A percentile compares a stretch with the other conserved stretches of the same genome.
phyloP scores from a whole-genome alignment of 2,113 vertebrate species.

The Australoheros scitulus region DNA sequence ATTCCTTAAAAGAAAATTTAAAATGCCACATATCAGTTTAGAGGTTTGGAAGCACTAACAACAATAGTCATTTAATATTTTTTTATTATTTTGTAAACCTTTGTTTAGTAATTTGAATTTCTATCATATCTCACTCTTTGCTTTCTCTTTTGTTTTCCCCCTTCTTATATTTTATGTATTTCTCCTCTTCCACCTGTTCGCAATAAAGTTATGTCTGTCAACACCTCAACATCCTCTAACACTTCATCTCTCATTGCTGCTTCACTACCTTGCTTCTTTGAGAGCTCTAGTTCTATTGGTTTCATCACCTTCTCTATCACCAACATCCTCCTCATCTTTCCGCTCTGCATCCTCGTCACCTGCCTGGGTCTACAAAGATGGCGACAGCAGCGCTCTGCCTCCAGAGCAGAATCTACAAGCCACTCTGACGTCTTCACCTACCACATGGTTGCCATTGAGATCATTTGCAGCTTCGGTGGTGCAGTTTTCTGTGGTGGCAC shows the following conservation, averaged over 20 bases:
- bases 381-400: not conserved
- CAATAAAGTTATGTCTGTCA: not conserved
- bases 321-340: not conserved
- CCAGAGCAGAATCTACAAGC: not conserved
- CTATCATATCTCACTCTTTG: not conserved
- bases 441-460: constrained; percentile 9
- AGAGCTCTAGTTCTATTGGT: not conserved
- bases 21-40: not conserved
- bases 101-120: not conserved
- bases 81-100: not conserved
- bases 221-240: not conserved
- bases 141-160: not conserved
- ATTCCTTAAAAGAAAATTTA: no score
- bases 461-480: not conserved
- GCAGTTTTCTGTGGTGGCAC: not conserved
- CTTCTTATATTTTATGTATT: not conserved
- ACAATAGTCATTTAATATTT: no score
- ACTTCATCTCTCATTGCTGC: not conserved
- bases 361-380: not conserved
- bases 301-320: not conserved
- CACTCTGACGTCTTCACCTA: constrained; percentile 42
- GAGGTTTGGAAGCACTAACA: not conserved
- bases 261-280: not conserved
- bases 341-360: not conserved
- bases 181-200: not conserved